Base-by-base conservation (phyloP, 2,888 invertebrate genomes). In the Pardosa pseudoannulata region DNA sequence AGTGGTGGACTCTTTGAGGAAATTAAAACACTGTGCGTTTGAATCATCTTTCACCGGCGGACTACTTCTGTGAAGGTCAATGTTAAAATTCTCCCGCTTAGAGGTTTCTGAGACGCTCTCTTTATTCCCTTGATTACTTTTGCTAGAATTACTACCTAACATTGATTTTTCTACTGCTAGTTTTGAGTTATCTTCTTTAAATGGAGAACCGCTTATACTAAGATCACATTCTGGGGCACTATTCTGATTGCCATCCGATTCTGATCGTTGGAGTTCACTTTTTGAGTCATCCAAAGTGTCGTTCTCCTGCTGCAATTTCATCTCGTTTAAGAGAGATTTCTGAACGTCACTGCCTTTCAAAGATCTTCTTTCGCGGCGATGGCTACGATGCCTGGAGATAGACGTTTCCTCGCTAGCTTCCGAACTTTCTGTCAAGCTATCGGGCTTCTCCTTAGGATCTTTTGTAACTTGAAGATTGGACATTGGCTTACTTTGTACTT, bases 211-310 rank as follows among this genome's bases (percentile, higher is more conserved):
- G 41, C 65, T 73, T 64, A 83, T 67, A 56, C 83, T 83, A 36
- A 83, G 78, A 78, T 83, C 83, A 31, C 83, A 83, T 39, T 83
- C 83, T 6, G 83, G 83, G 16, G 83, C 83, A 19, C 76, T 76
- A 32, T 83, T 83, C 36, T 83, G 83, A 67, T 83, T 83, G 28
- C 78, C 72, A 29, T 83, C 83, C 9, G 83, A 83, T 67, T 83
- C 83, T 7, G 83, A 83, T 29, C 76, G 71, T 65, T 83, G 83
- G 28, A 83, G 32, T 32, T 83, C 83, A 1, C 78, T 67, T 27
- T 78, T 78, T 5, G 73, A 62, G 16, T 65, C 75, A 71, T 83
- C 83, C 1, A 64, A 50, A 28, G 28, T 23, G 23, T 81, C 74
- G 7, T 28, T 32, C 29, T 29, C 67, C 0, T 31, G 29, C 13